Evolutionary conservation across 2,797 vertebrate species (phyloP).

Genomic region (Arrhamphus sclerolepis): DNA sequence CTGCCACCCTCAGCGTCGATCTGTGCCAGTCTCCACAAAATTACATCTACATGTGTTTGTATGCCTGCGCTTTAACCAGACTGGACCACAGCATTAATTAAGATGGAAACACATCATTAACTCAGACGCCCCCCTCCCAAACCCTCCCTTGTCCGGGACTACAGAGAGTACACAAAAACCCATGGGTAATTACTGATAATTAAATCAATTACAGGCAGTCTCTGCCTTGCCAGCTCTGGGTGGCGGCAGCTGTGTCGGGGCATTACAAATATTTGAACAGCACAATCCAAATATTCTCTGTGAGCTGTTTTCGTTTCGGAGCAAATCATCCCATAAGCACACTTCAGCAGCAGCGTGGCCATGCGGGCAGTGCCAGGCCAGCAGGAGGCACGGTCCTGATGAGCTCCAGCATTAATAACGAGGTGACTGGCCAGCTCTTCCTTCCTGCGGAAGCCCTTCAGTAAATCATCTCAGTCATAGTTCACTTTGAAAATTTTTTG

Average conservation of each 20-base stretch:
- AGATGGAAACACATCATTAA: conserved; percentile 85
- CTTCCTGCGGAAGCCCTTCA: conserved; percentile 85
- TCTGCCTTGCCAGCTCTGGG: conserved; percentile 82
- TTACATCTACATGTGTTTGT: conserved; percentile 77
- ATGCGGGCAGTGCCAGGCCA: conserved; percentile 78
- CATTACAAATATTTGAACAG: conserved; percentile 90
- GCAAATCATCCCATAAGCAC: conserved; percentile 31
- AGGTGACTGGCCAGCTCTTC: conserved; percentile 79
- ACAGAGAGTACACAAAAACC: conserved; percentile 82
- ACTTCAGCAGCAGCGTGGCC: conserved; percentile 33
- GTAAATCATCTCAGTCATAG: conserved; percentile 87
- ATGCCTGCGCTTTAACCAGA: conserved; percentile 74
- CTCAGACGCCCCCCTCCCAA: conserved; percentile 72
- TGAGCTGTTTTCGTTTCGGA: conserved; percentile 50
- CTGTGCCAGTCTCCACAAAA: conserved; percentile 73
- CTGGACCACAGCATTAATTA: conserved; percentile 79
- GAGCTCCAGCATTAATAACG: conserved; percentile 77
- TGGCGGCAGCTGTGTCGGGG: conserved; percentile 80
- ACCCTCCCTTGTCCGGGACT: conserved; percentile 68
- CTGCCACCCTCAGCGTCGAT: conserved; percentile 66
- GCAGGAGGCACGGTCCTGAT: conserved; percentile 77
- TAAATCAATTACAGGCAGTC: conserved; percentile 93
- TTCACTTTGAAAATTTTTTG: conserved; percentile 79
- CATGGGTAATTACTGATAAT: conserved; percentile 95
- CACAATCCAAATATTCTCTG: conserved; percentile 82